A percentile compares a stretch with the other conserved stretches of the same genome.
Evolutionary conservation across 2,888 invertebrate species (phyloP).

Genomic region (Leucophenga montana): DNA sequence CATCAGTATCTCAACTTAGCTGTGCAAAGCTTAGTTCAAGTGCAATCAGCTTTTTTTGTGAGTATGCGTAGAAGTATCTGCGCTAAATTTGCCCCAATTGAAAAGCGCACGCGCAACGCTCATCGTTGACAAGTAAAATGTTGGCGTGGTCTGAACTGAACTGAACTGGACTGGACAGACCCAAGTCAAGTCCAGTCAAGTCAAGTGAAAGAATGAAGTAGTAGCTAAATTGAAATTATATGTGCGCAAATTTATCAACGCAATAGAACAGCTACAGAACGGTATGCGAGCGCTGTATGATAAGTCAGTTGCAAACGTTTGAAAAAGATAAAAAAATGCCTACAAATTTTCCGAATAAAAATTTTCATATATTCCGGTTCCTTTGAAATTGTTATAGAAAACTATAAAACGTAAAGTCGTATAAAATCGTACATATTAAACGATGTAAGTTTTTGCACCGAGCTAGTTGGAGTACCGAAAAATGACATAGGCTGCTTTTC

Average conservation of each 20-base stretch:
- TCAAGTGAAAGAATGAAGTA: neutral
- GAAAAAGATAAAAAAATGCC: no score
- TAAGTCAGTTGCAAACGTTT: slow-evolving; percentile 27
- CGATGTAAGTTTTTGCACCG: no score
- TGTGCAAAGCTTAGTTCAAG: slow-evolving; percentile 12
- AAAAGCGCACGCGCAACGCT: slow-evolving; percentile 35
- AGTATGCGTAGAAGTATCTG: slow-evolving; percentile 7
- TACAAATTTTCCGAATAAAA: no score
- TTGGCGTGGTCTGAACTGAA: neutral
- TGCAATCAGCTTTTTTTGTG: neutral
- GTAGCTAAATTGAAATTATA: neutral
- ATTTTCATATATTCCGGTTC: no score
- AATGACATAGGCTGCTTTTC: no score
- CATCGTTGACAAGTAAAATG: slow-evolving; percentile 14
- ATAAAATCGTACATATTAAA: no score
- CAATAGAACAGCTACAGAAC: neutral
- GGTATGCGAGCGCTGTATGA: neutral
- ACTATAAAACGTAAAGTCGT: no score
- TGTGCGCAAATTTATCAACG: neutral
- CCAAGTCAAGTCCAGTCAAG: neutral
- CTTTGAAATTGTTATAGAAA: no score
- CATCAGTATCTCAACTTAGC: no score
- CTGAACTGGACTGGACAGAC: neutral
- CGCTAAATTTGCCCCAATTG: slow-evolving; percentile 46
- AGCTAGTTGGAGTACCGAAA: no score